Evolutionary conservation across 2,888 invertebrate species (phyloP), one percentile per base, ranked within the genome.

Genomic region (Cybosia mesomella): DNA sequence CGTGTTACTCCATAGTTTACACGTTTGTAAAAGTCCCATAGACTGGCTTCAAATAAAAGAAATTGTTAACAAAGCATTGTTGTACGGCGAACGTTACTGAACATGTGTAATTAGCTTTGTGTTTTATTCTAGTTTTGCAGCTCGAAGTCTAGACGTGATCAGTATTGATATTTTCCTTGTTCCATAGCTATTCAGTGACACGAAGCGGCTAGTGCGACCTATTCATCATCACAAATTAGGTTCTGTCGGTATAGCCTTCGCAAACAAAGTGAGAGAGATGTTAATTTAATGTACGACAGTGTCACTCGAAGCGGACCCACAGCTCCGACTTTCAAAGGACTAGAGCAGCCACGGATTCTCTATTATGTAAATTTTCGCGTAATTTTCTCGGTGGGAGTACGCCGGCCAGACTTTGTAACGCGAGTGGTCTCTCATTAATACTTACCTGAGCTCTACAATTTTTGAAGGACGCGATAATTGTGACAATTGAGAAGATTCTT

Each of bases 291-390:
- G 92, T 92, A 85, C 89, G 89, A 85, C 86, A 87, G 90, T 90
- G 93, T 92, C 93, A 91, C 89, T 91, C 86, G 91, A 90, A 87
- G 87, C 91, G 88, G 86, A 86, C 89, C 85, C 88, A 77, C 80
- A 87, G 87, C 85, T 82, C 89, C 85, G 87, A 89, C 89, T 92
- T 92, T 93, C 93, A 93, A 94, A 94, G 93, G 93, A 92, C 91
- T 85, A 88, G 89, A 89, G 89, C 86, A 85, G 91, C 92, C 93
- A 93, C 93, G 91, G 93, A 92, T 92, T 94, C 92, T 93, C 93
- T 93, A 93, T 94, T 94, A 94, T 94, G 94, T 92, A 94, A 94
- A 94, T 94, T 94, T 91, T 85, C 89, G 85, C 87, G 92, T 94
- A 94, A 94, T 94, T 94, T 93, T 89, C 91, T 90, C 92, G 85